A percentile compares a stretch with the other conserved stretches of the same genome.
Conservation (phyloP, 1,140 invertebrate genomes). For the Carposina sasakii region DNA sequence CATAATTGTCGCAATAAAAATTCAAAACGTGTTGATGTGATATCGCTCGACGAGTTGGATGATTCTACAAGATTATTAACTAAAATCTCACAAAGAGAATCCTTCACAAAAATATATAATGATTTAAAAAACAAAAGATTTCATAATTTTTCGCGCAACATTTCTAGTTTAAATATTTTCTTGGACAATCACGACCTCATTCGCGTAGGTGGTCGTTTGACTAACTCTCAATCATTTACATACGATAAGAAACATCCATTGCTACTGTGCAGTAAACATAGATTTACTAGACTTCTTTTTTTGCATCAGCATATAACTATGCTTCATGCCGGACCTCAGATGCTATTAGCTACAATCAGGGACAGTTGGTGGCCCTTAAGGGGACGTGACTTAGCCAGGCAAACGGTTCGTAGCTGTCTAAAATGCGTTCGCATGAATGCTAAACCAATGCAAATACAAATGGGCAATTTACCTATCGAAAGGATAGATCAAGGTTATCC, state of each 20-base stretch:
- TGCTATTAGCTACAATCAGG: constrained; percentile 11
- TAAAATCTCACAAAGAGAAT: no score
- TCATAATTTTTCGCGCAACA: no score
- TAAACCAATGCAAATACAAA: no score
- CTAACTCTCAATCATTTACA: constrained; percentile 12
- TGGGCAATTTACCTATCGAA: neutral
- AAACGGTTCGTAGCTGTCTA: no score
- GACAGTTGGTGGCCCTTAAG: constrained; percentile 15
- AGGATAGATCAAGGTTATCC: neutral
- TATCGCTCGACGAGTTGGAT: no score
- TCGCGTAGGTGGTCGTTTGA: constrained; percentile 14
- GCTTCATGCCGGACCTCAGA: constrained; percentile 21
- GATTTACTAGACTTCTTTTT: constrained; percentile 21
- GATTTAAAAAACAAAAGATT: no score
- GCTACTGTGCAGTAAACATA: constrained; percentile 21
- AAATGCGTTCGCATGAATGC: no score
- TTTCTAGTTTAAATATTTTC: neutral
- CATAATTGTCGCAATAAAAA: no score
- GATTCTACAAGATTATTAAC: no score
- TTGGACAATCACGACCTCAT: neutral
- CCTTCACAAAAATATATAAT: no score
- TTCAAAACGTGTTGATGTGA: no score
- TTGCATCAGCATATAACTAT: constrained; percentile 15
- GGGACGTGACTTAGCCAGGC: constrained; percentile 22
- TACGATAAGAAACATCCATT: constrained; percentile 19